Conservation (phyloP, 2,888 invertebrate genomes). For the Capitulum mitella region DNA sequence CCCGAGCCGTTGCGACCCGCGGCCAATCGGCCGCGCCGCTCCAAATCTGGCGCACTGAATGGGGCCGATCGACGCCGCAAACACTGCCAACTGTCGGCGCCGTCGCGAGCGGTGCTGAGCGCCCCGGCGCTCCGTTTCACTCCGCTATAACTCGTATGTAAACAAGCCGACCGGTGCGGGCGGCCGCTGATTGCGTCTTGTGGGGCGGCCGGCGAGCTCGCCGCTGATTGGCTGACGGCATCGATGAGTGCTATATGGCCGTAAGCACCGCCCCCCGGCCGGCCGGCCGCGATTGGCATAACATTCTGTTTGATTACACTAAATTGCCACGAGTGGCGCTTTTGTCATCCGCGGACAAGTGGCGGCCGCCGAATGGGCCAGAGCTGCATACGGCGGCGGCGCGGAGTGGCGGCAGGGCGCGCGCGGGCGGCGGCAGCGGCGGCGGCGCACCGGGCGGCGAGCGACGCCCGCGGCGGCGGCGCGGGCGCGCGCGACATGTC, state of each 20-base stretch:
- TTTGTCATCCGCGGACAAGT: slow-evolving; percentile 9
- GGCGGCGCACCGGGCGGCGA: background rate
- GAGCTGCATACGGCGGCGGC: background rate
- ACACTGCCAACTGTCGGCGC: too few species aligned
- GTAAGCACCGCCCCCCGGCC: slow-evolving; percentile 15
- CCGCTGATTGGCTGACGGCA: background rate
- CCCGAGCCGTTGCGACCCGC: too few species aligned
- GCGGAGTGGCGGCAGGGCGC: background rate
- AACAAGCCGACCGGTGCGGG: background rate
- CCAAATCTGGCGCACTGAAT: too few species aligned
- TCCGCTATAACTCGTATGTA: background rate
- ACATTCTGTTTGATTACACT: slow-evolving; percentile 24
- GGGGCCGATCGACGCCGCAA: too few species aligned
- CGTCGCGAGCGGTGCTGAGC: too few species aligned
- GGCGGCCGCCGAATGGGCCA: background rate
- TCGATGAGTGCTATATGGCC: slow-evolving; percentile 22
- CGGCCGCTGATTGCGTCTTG: background rate
- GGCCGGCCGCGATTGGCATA: slow-evolving; percentile 18
- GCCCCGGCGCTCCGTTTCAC: too few species aligned
- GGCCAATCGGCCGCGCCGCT: too few species aligned
- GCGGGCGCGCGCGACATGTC: background rate
- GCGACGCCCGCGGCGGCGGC: background rate
- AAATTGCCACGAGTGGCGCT: slow-evolving; percentile 22
- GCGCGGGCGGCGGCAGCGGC: background rate
- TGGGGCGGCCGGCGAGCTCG: background rate